phyloP scores from a whole-genome alignment of 1,140 invertebrate species.

The Psix sp. region DNA sequence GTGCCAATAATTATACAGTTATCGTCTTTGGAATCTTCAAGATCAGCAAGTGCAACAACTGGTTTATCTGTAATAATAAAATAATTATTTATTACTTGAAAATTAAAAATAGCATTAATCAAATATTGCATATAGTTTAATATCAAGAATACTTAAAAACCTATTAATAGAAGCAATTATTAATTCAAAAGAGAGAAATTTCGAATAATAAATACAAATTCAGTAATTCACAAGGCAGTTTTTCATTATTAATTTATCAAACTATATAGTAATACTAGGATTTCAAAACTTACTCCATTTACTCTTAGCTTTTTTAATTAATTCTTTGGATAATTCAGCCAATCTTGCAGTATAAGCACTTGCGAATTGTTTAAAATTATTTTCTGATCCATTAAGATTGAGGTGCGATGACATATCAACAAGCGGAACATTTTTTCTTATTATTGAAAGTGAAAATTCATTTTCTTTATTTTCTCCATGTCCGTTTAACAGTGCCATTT shows the following conservation, averaged over 20 bases:
- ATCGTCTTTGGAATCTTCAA: slow-evolving; percentile 73
- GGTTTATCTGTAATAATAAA: slow-evolving; percentile 60
- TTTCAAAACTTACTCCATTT: slow-evolving; percentile 56
- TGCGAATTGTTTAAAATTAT: slow-evolving; percentile 47
- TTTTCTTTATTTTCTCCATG: background rate
- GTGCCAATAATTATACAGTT: slow-evolving; percentile 90
- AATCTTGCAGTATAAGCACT: slow-evolving; percentile 40
- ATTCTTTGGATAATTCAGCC: slow-evolving; percentile 27
- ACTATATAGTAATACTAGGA: too few relatives aligned
- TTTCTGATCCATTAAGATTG: background rate
- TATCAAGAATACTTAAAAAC: background rate
- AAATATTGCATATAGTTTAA: background rate
- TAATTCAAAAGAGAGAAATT: too few relatives aligned
- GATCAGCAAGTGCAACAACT: slow-evolving; percentile 65
- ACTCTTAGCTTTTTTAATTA: slow-evolving; percentile 20
- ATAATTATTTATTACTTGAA: background rate
- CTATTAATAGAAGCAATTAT: too few relatives aligned
- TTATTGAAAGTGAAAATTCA: slow-evolving; percentile 4
- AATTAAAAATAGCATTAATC: background rate
- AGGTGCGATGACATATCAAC: slow-evolving; percentile 17
- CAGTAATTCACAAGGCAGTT: too few relatives aligned
- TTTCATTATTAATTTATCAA: too few relatives aligned
- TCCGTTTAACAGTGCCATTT: background rate
- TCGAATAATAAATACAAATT: too few relatives aligned
- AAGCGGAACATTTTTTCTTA: slow-evolving; percentile 20